Evolutionary conservation across 2,888 invertebrate species (phyloP), one percentile per base, ranked within the genome.

Genomic region (Troides oblongomaculatus): DNA sequence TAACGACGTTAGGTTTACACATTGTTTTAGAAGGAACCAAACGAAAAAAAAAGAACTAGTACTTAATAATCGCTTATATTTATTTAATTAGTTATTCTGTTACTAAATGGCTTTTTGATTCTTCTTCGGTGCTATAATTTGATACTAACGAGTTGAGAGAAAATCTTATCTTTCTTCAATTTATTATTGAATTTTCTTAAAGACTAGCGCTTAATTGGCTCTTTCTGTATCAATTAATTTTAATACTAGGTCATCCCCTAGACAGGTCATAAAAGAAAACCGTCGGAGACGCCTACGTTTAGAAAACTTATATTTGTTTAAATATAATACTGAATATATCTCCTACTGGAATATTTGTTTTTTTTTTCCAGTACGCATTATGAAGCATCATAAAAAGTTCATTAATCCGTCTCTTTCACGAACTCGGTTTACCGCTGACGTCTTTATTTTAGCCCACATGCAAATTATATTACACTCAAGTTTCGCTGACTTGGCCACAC

Each of bases 391-490:
- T 50, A 50, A 50, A 50, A 50, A 50, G 50, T 17, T 17, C 18
- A 18, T 50, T 57, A 56, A 36, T 57, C 21, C 68, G 66, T 21
- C 46, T 56, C 65, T 57, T 64, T 71, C 74, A 72, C 21, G 23
- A 14, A 57, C 72, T 71, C 75, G 74, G 75, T 71, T 72, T 75
- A 74, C 79, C 84, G 82, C 86, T 85, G 76, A 81, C 83, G 82
- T 83, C 79, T 84, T 80, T 85, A 82, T 83, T 86, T 87, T 85
- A 81, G 81, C 79, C 79, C 79, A 77, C 81, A 88, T 89, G 87
- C 85, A 88, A 90, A 90, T 88, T 86, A 88, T 87, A 88, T 89
- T 87, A 85, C 82, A 83, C 83, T 86, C 77, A 82, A 88, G 84
- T 88, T 88, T 85, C 78, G 85, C 86, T 85, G 88, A 89, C 86